Conservation (phyloP, 2,888 invertebrate genomes). For the Ichneumoninae sp. region DNA sequence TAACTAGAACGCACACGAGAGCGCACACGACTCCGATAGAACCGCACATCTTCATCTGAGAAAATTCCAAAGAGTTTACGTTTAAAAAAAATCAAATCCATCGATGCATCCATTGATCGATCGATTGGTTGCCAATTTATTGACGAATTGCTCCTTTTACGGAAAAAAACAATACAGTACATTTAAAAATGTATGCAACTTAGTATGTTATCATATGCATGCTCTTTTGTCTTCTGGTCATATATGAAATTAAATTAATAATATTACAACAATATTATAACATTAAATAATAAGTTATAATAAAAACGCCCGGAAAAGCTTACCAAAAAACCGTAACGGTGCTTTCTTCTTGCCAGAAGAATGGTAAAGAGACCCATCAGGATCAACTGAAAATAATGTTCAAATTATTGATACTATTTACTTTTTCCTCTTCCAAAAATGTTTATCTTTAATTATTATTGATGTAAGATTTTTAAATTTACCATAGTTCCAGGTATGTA, state of each 20-base stretch:
- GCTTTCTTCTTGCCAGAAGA: slow-evolving; percentile 92
- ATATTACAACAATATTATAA: slow-evolving; percentile 27
- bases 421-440: neutral
- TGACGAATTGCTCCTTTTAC: neutral
- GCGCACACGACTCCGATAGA: slow-evolving; percentile 95
- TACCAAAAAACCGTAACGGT: slow-evolving; percentile 95
- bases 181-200: no score
- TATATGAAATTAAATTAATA: neutral
- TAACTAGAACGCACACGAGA: slow-evolving; percentile 93
- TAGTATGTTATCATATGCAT: no score
- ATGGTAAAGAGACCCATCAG: slow-evolving; percentile 94
- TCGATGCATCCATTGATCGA: slow-evolving; percentile 18
- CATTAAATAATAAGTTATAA: slow-evolving; percentile 8
- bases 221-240: no score
- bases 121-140: neutral
- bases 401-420: neutral
- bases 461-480: slow-evolving; percentile 77
- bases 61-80: slow-evolving; percentile 61
- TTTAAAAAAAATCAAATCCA: slow-evolving; percentile 13
- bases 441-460: neutral
- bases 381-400: slow-evolving; percentile 87
- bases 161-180: no score
- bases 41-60: slow-evolving; percentile 94
- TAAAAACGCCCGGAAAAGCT: slow-evolving; percentile 81
- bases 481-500: slow-evolving; percentile 97